phyloP scores from a whole-genome alignment of 2,888 invertebrate species.

The Limenitis camilla region DNA sequence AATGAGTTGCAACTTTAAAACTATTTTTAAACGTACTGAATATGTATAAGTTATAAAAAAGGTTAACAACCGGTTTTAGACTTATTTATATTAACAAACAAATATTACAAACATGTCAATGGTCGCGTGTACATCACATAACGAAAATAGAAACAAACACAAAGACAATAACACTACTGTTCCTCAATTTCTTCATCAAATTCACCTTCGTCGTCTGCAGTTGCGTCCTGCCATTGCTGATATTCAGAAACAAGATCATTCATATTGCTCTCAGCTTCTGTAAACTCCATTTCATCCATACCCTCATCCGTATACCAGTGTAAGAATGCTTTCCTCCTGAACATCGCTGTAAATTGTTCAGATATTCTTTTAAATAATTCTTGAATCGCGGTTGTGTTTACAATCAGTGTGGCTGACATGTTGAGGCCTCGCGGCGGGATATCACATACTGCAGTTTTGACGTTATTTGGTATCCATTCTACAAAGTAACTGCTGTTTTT shows the following conservation, averaged over 20 bases:
- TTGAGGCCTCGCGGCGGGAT: slow-evolving; percentile 93
- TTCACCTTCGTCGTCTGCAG: slow-evolving; percentile 6
- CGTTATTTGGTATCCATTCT: slow-evolving; percentile 5
- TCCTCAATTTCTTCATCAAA: slow-evolving; percentile 9
- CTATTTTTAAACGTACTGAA: too few relatives aligned
- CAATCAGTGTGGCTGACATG: slow-evolving; percentile 95
- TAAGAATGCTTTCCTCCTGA: slow-evolving; percentile 93
- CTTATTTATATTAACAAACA: not conserved
- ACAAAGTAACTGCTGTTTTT: slow-evolving; percentile 68
- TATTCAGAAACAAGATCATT: slow-evolving; percentile 50
- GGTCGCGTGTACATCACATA: not conserved
- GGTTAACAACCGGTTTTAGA: too few relatives aligned
- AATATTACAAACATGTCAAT: too few relatives aligned
- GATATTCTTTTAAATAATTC: slow-evolving; percentile 92
- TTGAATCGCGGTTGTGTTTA: slow-evolving; percentile 93
- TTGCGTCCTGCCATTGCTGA: slow-evolving; percentile 7
- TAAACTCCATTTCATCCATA: slow-evolving; percentile 95
- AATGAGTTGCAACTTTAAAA: too few relatives aligned
- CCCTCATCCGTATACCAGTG: slow-evolving; percentile 96
- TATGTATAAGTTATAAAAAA: too few relatives aligned
- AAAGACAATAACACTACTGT: not conserved
- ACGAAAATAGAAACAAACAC: not conserved
- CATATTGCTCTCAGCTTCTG: slow-evolving; percentile 96
- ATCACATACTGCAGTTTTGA: slow-evolving; percentile 5
- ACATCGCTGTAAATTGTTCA: slow-evolving; percentile 96